These are phyloP conservation scores for Gadus macrocephalus DNA, from an alignment of 2,113 vertebrate species.

Conservation along the genomic window DNA sequence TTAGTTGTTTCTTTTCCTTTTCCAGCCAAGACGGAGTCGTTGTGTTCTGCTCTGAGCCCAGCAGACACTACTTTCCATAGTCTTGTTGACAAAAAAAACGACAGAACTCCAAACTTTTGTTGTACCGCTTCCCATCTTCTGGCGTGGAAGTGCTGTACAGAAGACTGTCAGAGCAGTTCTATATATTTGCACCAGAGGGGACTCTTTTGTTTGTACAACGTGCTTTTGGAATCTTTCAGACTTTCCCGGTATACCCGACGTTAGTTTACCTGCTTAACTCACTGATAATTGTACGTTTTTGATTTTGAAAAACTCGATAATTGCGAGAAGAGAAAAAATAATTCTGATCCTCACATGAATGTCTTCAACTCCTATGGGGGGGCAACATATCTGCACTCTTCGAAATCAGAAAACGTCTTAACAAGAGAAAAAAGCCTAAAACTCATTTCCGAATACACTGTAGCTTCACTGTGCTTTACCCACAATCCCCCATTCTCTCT, in stretches of 20 bases:
- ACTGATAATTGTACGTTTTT: constrained; percentile 54
- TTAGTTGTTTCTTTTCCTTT: constrained; percentile 44
- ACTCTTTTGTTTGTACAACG: constrained; percentile 63
- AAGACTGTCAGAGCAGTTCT: constrained; percentile 51
- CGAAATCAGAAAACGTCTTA: constrained; percentile 63
- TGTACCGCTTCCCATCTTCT: constrained; percentile 35
- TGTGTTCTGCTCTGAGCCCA: constrained; percentile 41
- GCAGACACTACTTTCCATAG: constrained; percentile 36
- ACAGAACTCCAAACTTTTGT: constrained; percentile 4
- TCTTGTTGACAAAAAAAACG: constrained; percentile 28
- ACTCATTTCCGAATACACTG: constrained; percentile 56
- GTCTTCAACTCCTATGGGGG: constrained; percentile 59
- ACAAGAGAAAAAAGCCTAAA: constrained; percentile 45
- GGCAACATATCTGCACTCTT: constrained; percentile 68
- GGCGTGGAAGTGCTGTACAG: constrained; percentile 54
- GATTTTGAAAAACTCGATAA: constrained; percentile 59
- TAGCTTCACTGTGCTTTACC: constrained; percentile 60
- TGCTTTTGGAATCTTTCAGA: constrained; percentile 61
- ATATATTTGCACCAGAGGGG: constrained; percentile 68
- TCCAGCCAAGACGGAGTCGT: constrained; percentile 49
- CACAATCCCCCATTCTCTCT: constrained; percentile 9
- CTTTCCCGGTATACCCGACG: constrained; percentile 54
- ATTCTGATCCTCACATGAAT: constrained; percentile 66
- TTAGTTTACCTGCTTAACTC: constrained; percentile 46
- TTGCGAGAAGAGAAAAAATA: constrained; percentile 21